phyloP scores from a whole-genome alignment of 2,113 vertebrate species.

The Neotragus moschatus region DNA sequence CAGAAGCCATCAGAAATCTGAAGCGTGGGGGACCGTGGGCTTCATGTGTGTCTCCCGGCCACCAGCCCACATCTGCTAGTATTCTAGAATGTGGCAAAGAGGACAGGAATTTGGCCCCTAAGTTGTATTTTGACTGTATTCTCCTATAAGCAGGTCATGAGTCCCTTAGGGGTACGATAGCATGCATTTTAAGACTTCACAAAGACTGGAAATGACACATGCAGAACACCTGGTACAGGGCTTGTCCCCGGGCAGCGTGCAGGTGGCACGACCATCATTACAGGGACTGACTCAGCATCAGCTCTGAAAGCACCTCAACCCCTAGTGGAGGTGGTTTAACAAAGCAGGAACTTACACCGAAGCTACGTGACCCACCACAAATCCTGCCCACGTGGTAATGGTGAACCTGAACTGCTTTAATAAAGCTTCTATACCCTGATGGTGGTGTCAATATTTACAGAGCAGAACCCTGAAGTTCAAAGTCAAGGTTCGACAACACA shows the following conservation, averaged over 20 bases:
- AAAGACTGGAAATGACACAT: not conserved
- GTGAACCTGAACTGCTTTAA: not conserved
- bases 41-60: too few relatives aligned
- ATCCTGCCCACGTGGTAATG: not conserved
- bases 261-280: not conserved
- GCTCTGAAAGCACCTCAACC: not conserved
- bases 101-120: not conserved
- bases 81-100: not conserved
- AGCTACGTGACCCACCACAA: accelerated
- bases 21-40: accelerated
- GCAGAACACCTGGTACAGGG: too few relatives aligned
- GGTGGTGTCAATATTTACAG: not conserved
- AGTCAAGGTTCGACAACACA: not conserved
- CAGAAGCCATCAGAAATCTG: not conserved
- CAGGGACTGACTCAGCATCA: not conserved
- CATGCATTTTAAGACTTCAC: not conserved
- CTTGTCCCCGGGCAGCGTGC: not conserved
- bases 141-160: not conserved
- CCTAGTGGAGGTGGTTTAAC: not conserved
- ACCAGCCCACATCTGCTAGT: not conserved
- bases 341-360: accelerated
- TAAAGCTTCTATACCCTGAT: not conserved
- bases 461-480: not conserved
- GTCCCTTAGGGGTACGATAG: not conserved
- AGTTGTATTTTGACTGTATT: not conserved